phyloP scores from a whole-genome alignment of 2,113 vertebrate species.

The Mormyrus iriodes region DNA sequence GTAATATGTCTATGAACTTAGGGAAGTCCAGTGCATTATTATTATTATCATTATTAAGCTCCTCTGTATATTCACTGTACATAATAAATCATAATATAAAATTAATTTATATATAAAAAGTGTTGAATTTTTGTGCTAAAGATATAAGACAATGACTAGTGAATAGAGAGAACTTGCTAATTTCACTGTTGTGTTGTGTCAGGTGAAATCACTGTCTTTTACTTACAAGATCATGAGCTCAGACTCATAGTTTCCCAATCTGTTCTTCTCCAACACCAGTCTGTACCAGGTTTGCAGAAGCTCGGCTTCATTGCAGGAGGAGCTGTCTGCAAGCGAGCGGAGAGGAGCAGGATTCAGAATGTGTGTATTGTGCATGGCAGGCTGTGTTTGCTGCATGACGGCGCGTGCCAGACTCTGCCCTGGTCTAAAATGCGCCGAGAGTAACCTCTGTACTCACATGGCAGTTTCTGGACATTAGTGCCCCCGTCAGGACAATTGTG shows the following conservation, averaged over 20 bases:
- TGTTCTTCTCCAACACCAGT: constrained; percentile 90
- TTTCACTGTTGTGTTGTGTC: neutral
- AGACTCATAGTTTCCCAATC: constrained; percentile 80
- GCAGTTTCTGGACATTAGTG: neutral
- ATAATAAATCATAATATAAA: neutral
- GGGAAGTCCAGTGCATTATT: neutral
- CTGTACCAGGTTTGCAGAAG: constrained; percentile 87
- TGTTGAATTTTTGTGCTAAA: neutral
- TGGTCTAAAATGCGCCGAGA: neutral
- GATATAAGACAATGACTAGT: neutral
- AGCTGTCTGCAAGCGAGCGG: constrained; percentile 23
- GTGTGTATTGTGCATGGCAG: neutral
- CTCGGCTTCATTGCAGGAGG: constrained; percentile 62
- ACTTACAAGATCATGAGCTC: constrained; percentile 76
- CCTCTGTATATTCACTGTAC: neutral
- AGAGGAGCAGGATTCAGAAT: neutral
- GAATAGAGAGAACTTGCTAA: neutral
- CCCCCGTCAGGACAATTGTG: constrained; percentile 14
- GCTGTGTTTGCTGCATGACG: neutral
- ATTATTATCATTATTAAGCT: neutral
- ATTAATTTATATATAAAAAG: neutral
- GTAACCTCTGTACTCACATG: neutral
- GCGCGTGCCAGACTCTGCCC: neutral
- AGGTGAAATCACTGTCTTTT: neutral
- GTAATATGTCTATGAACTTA: neutral